Base-by-base conservation (phyloP, 2,888 invertebrate species). In the Baccha elongata region DNA sequence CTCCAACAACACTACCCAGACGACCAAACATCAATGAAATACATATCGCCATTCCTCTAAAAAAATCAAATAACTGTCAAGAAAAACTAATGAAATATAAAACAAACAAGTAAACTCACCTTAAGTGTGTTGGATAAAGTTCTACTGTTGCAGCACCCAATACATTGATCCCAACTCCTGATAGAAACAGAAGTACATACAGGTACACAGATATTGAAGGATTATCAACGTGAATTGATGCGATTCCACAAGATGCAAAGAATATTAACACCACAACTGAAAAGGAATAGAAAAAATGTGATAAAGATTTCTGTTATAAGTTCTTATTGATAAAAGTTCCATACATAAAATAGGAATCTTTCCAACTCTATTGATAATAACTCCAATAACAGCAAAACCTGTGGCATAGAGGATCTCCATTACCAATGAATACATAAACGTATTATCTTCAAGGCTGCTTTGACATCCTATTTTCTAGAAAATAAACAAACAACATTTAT, bases 21-120 rank as follows among this genome's bases (percentile, higher is more conserved):
- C 92, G 88, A n/a, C 92, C 92, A 84, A 91, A 89, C 92, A 92
- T 92, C 10, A 92, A 85, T 0, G 92, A 91, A 73, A 92, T 91
- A 37, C 92, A 92, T 68, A 92, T 87, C 26, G 92, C 92, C 92
- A 92, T 92, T 37, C 91, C 92, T 86, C 92, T 89, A 69, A 87
- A 88, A 74, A 60, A 7, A 52, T 50, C 15, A 67, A 44, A 15
- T 50, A 15, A 11, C 40, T 7, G 15, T 40, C 13, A 26, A 40
- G 15, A 1, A 35, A 37, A 4, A 37, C 29, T 13, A 35, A 15
- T 0, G 7, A 3, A 15, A 40, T 6, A 23, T 8, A 42, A 15
- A 42, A 58, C 10, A 46, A 5, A 42, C 10, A 1, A n/a, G n/a
- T n/a, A n/a, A 65, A 48, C 55, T 58, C 84, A 89, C 89, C 89